phyloP scores from a whole-genome alignment of 2,888 invertebrate species.

The Oegoconia quadripuncta region DNA sequence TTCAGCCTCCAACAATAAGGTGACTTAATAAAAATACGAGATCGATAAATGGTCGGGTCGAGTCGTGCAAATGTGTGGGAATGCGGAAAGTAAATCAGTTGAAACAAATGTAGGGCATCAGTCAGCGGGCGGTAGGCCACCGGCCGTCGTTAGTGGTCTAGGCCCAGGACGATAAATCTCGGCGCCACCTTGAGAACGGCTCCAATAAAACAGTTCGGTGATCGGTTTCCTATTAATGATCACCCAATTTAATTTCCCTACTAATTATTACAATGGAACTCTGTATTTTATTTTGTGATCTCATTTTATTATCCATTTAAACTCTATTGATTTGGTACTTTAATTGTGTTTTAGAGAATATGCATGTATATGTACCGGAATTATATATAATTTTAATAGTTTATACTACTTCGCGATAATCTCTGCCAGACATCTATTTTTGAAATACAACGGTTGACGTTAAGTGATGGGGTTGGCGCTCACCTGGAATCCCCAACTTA shows the following conservation, averaged over 20 bases:
- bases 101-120: slow-evolving; percentile 74
- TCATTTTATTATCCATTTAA: too few relatives aligned
- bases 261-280: too few relatives aligned
- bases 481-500: too few relatives aligned
- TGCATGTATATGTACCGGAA: too few relatives aligned
- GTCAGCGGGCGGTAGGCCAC: slow-evolving; percentile 47
- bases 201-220: slow-evolving; percentile 35
- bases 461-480: too few relatives aligned
- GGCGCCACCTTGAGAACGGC: slow-evolving; percentile 64
- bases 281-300: too few relatives aligned
- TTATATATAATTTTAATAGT: too few relatives aligned
- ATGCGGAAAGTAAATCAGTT: slow-evolving; percentile 69
- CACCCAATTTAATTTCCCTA: not conserved
- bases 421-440: too few relatives aligned
- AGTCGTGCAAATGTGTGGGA: slow-evolving; percentile 51
- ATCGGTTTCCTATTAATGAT: slow-evolving; percentile 15
- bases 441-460: too few relatives aligned
- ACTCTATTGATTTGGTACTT: too few relatives aligned
- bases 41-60: slow-evolving; percentile 40
- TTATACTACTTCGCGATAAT: too few relatives aligned
- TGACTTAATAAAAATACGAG: slow-evolving; percentile 34
- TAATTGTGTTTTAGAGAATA: too few relatives aligned
- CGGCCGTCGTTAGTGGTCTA: slow-evolving; percentile 70
- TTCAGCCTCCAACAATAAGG: slow-evolving; percentile 10
- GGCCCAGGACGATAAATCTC: slow-evolving; percentile 66